Evolutionary conservation across 2,797 vertebrate genomes (phyloP).

Genomic region (Neosilurus hyrtlii): DNA sequence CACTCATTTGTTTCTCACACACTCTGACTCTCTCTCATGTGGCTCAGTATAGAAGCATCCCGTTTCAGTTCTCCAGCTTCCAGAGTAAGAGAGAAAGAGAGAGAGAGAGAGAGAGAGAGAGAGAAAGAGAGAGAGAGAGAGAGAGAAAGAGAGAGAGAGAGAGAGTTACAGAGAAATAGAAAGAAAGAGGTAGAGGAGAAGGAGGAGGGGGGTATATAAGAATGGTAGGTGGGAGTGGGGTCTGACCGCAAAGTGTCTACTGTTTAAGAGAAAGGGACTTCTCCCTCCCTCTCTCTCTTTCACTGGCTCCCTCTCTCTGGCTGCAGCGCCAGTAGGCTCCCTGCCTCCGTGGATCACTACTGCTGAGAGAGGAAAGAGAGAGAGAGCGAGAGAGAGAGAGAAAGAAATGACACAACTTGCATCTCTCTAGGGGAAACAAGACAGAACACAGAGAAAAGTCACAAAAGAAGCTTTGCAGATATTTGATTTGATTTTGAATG

Average conservation of each 20-base stretch:
- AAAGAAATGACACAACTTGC: slow-evolving; percentile 71
- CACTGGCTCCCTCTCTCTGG: slow-evolving; percentile 58
- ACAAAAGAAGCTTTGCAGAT: slow-evolving; percentile 17
- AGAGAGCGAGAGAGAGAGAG: slow-evolving; percentile 37
- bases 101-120: slow-evolving; percentile 49
- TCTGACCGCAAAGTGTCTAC: slow-evolving; percentile 79
- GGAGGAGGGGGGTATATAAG: slow-evolving; percentile 65
- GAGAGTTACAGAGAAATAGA: neutral
- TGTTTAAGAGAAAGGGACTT: slow-evolving; percentile 76
- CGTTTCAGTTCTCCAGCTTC: slow-evolving; percentile 77
- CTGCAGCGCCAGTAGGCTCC: slow-evolving; percentile 72
- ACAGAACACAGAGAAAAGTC: slow-evolving; percentile 10
- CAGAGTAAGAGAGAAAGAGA: slow-evolving; percentile 51
- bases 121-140: slow-evolving; percentile 43
- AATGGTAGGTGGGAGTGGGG: slow-evolving; percentile 78
- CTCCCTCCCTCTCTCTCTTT: slow-evolving; percentile 54
- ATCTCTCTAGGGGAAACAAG: slow-evolving; percentile 58
- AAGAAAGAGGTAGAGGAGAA: slow-evolving; percentile 14
- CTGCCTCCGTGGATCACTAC: slow-evolving; percentile 72
- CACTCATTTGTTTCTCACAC: neutral
- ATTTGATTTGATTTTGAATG: slow-evolving; percentile 31
- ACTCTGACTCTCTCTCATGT: slow-evolving; percentile 41
- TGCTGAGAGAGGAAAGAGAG: slow-evolving; percentile 61
- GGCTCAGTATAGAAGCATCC: slow-evolving; percentile 76
- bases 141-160: slow-evolving; percentile 15